These are phyloP conservation scores for Antheraea yamamai DNA, from an alignment of 2,888 invertebrate species.

Conservation along the genomic window DNA sequence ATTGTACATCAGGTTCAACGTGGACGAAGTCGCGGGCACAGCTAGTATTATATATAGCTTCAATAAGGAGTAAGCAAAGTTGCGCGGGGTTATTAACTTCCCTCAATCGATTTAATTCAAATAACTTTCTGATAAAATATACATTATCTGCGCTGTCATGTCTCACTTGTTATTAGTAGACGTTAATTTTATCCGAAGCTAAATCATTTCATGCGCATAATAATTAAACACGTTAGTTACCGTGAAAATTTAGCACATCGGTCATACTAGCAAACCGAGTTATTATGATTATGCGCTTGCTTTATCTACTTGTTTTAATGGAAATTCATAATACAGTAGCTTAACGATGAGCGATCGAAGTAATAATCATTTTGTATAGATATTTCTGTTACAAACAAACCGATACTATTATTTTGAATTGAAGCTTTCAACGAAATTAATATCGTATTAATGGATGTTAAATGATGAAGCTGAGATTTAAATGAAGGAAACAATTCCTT, in stretches of 20 bases:
- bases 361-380: constrained; percentile 27
- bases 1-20: too few relatives aligned
- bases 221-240: constrained; percentile 60
- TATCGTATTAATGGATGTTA: constrained; percentile 43
- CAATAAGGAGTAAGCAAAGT: constrained; percentile 53
- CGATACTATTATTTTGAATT: constrained; percentile 30
- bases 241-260: constrained; percentile 46
- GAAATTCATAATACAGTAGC: constrained; percentile 38
- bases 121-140: constrained; percentile 65
- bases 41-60: constrained; percentile 45
- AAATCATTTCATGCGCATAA: constrained; percentile 62
- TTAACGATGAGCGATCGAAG: constrained; percentile 35
- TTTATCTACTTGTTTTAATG: constrained; percentile 40
- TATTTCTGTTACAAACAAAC: constrained; percentile 30
- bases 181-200: constrained; percentile 57
- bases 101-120: constrained; percentile 63
- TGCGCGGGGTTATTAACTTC: constrained; percentile 49
- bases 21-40: too few relatives aligned
- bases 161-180: constrained; percentile 65
- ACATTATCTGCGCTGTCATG: constrained; percentile 65
- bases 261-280: constrained; percentile 58
- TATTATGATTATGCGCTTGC: constrained; percentile 48
- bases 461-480: constrained; percentile 46
- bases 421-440: constrained; percentile 46
- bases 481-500: constrained; percentile 53